Conservation (phyloP, 2,888 invertebrate species). For the Lamellibrachia columna region DNA sequence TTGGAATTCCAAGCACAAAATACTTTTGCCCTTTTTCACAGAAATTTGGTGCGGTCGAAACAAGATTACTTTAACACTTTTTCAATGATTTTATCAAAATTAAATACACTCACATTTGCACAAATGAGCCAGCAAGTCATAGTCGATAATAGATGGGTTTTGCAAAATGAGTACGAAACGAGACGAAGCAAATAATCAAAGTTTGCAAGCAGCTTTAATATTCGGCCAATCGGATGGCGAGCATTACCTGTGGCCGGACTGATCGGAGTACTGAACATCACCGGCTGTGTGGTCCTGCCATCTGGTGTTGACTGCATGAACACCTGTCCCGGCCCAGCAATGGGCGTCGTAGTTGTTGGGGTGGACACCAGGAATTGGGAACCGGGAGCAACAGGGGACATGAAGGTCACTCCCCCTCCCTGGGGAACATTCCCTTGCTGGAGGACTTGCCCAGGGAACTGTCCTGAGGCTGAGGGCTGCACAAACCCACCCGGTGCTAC, state of each 20-base stretch:
- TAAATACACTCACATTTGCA: too few species aligned
- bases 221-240: background rate
- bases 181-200: too few species aligned
- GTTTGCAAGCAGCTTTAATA: background rate
- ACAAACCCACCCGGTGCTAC: background rate
- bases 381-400: background rate
- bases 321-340: slow-evolving; percentile 29
- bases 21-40: too few species aligned
- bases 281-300: slow-evolving; percentile 33
- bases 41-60: too few species aligned
- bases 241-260: slow-evolving; percentile 13
- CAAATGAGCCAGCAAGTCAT: too few species aligned
- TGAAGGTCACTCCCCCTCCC: background rate
- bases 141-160: too few species aligned
- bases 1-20: too few species aligned
- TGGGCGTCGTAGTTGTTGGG: slow-evolving; percentile 35
- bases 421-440: background rate
- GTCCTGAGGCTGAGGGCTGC: background rate
- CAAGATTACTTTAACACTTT: too few species aligned
- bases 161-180: too few species aligned
- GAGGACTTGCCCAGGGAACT: background rate
- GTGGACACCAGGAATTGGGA: background rate
- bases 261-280: slow-evolving; percentile 41
- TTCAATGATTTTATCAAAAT: too few species aligned
- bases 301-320: slow-evolving; percentile 23